These are phyloP conservation scores for Polyommatus icarus DNA, from an alignment of 2,888 invertebrate species.

Conservation along the genomic window DNA sequence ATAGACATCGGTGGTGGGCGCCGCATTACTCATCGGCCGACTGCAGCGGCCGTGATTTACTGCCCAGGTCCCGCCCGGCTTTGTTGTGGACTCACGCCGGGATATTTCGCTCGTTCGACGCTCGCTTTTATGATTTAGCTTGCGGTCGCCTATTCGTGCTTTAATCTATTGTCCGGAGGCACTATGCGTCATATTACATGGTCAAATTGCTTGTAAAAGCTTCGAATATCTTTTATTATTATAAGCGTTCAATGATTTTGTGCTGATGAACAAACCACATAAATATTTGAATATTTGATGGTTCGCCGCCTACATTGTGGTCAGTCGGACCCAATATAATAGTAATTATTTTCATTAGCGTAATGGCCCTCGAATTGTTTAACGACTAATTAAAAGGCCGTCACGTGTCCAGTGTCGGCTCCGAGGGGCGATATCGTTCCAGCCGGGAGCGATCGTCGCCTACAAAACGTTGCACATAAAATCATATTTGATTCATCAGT, in stretches of 20 bases:
- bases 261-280: neutral
- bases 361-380: neutral
- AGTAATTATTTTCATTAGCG: conserved; percentile 11
- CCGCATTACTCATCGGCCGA: neutral
- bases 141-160: neutral
- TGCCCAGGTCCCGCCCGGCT: neutral
- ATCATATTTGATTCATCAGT: neutral
- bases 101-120: neutral
- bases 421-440: neutral
- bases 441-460: neutral
- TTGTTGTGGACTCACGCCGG: neutral
- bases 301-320: neutral
- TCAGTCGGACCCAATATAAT: neutral
- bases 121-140: neutral
- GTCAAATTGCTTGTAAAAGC: neutral
- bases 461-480: neutral
- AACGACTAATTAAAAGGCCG: neutral
- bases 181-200: neutral
- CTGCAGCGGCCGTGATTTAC: neutral
- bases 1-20: neutral
- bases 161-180: neutral
- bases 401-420: neutral
- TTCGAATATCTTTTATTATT: neutral
- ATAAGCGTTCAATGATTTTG: neutral
- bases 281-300: neutral